phyloP scores from a whole-genome alignment of 2,888 invertebrate species.

The Sinohyriopsis cumingii region DNA sequence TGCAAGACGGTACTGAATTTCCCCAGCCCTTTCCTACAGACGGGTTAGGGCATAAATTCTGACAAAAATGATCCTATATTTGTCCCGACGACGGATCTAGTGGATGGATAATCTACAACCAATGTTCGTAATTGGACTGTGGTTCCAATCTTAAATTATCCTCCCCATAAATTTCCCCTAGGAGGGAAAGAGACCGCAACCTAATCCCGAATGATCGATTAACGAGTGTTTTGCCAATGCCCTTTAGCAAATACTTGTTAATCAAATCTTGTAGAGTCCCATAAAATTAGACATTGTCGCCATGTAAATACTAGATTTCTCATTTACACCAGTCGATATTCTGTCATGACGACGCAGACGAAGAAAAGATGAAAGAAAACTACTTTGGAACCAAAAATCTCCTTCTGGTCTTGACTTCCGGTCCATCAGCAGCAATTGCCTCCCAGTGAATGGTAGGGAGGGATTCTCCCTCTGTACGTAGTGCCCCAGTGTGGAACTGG shows the following conservation, averaged over 20 bases:
- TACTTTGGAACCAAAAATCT: constrained; percentile 1
- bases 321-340: background rate
- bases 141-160: too few species aligned
- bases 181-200: too few species aligned
- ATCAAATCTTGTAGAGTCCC: background rate
- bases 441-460: background rate
- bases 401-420: background rate
- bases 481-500: background rate
- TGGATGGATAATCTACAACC: too few species aligned
- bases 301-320: background rate
- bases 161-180: too few species aligned
- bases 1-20: too few species aligned
- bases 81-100: too few species aligned
- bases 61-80: too few species aligned
- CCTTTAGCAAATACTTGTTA: background rate
- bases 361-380: background rate
- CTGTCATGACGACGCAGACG: background rate
- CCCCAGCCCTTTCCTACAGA: too few species aligned
- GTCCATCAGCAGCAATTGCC: background rate
- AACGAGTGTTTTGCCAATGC: too few species aligned
- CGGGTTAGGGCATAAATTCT: too few species aligned
- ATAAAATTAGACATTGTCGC: background rate
- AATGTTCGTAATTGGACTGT: too few species aligned
- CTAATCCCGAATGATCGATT: too few species aligned
- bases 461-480: background rate